A percentile compares a stretch with the other conserved stretches of the same genome.
phyloP scores from a whole-genome alignment of 2,888 invertebrate species.

The Coremacera marginata region DNA sequence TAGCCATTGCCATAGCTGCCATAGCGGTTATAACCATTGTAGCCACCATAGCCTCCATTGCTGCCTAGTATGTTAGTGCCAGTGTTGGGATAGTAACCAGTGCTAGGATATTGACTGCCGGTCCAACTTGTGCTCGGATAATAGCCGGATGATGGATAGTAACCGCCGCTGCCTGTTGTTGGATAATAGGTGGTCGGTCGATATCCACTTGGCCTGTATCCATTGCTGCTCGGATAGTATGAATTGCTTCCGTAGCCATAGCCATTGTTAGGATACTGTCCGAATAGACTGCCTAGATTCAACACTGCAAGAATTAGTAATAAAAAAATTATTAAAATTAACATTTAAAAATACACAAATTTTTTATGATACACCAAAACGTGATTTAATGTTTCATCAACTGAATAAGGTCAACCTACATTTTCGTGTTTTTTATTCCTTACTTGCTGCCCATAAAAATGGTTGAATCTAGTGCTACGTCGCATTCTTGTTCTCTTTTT shows the following conservation, averaged over 20 bases:
- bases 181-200: constrained; percentile 52
- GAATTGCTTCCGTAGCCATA: constrained; percentile 40
- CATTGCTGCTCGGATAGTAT: constrained; percentile 34
- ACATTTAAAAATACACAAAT: too few relatives aligned
- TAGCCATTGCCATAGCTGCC: too few relatives aligned
- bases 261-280: constrained; percentile 51
- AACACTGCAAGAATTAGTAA: constrained; percentile 55
- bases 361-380: too few relatives aligned
- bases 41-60: constrained; percentile 72
- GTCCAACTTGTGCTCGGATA: constrained; percentile 41
- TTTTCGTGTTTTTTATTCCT: too few relatives aligned
- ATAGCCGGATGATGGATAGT: constrained; percentile 51
- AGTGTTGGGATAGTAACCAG: constrained; percentile 39
- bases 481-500: too few relatives aligned
- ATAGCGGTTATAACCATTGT: constrained; percentile 74
- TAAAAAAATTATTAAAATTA: constrained; percentile 1
- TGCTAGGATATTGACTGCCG: constrained; percentile 46
- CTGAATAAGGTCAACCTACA: too few relatives aligned
- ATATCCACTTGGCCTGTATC: constrained; percentile 37
- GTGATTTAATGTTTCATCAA: too few relatives aligned
- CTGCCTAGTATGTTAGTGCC: constrained; percentile 37
- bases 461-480: too few relatives aligned
- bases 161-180: constrained; percentile 26
- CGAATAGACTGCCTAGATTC: constrained; percentile 69
- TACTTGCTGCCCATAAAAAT: too few relatives aligned